Base-by-base conservation (phyloP, 2,888 invertebrate species). In the Idaea biselata region DNA sequence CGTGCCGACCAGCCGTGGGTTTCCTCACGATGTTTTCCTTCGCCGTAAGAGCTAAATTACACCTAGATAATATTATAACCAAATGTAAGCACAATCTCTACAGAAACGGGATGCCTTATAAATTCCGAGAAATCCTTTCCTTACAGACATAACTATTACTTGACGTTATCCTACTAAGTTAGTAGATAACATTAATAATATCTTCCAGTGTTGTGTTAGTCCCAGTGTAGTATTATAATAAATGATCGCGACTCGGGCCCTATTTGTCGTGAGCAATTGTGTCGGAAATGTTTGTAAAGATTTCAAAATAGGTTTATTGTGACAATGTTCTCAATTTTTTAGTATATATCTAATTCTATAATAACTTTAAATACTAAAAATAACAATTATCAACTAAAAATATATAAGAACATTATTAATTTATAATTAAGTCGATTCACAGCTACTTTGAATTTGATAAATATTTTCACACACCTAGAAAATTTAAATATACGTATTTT, bases 181-280 rank as follows among this genome's bases (percentile, higher is more conserved):
- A 64, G 67, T 63, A 71, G 68, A 71, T 67, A 71, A 66, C 69
- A 71, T 71, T 71, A 66, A 69, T 69, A 71, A 69, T 44, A 44
- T 44, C 44, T 44, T 14, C 44, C 44, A 44, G 44, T 8, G 44
- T 44, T 44, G 44, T 44, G 44, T 44, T 44, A 44, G 44, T 44
- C 44, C 44, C 44, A 44, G 44, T 44, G 7, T 44, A 14, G 14
- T 44, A 44, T 11, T 11, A 44, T 44, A 44, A 44, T 11, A 44
- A 44, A 44, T 44, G 44, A 44, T 44, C 44, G 14, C 14, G 44
- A 44, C 44, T 44, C 11, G 44, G 44, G 44, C 14, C 44, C 6
- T 44, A 44, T 44, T 44, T 44, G 44, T 44, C 44, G 44, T 44
- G 44, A 14, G 14, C 44, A 7, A 44, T 44, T 44, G 8, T 44